Evolutionary conservation across 2,797 vertebrate genomes (phyloP).

Genomic region (Pipistrellus kuhlii): DNA sequence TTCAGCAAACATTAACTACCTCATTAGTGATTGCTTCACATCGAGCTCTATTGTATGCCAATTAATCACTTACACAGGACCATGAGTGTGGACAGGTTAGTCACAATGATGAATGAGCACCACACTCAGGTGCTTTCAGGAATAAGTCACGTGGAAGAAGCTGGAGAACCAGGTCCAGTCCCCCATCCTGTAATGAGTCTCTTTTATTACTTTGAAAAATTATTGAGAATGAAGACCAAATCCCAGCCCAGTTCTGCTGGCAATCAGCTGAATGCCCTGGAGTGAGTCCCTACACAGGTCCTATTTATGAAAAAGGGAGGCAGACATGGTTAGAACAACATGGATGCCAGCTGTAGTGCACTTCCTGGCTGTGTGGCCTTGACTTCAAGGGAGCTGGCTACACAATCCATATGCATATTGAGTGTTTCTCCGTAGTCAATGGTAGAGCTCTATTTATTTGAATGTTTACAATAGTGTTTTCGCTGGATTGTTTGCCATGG

Average conservation of each 20-base stretch:
- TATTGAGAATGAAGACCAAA: background rate
- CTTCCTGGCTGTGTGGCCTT: background rate
- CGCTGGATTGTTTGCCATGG: background rate
- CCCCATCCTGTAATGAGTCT: too few relatives aligned
- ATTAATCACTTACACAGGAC: slow-evolving; percentile 72
- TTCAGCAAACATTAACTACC: slow-evolving; percentile 84
- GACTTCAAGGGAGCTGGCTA: background rate
- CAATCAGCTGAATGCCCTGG: background rate
- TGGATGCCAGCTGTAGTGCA: background rate
- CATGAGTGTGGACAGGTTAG: background rate
- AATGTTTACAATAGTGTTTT: background rate
- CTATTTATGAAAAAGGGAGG: background rate
- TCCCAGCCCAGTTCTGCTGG: background rate
- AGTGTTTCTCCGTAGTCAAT: background rate
- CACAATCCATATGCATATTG: too few relatives aligned
- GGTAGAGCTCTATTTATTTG: background rate
- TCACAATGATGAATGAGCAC: background rate
- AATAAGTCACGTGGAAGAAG: background rate
- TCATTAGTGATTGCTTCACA: slow-evolving; percentile 67
- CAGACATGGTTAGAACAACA: background rate
- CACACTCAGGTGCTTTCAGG: background rate
- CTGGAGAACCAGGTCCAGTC: background rate
- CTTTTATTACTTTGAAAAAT: background rate
- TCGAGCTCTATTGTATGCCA: slow-evolving; percentile 65
- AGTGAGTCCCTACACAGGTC: background rate